Conservation (phyloP, 2,797 vertebrate genomes). For the Craterocephalus amniculus region DNA sequence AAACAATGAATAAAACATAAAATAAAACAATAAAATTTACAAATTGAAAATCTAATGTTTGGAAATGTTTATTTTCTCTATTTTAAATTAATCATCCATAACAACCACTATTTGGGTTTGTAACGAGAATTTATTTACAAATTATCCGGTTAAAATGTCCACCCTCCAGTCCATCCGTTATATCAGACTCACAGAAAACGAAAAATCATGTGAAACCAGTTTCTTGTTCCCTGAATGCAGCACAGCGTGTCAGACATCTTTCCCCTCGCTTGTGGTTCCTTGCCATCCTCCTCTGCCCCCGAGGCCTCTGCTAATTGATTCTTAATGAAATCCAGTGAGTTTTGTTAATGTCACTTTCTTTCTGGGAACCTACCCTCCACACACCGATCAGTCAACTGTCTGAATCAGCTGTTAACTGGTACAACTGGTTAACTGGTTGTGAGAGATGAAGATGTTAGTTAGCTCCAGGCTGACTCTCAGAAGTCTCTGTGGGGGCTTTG, state of each 20-base stretch:
- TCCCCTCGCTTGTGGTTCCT: slow-evolving; percentile 14
- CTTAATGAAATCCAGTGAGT: slow-evolving; percentile 26
- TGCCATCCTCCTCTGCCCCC: slow-evolving; percentile 17
- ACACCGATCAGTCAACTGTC: too few relatives aligned
- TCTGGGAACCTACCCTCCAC: slow-evolving; percentile 11
- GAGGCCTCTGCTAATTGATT: slow-evolving; percentile 16
- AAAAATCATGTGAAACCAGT: neutral
- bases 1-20: too few relatives aligned
- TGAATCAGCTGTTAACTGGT: slow-evolving; percentile 3
- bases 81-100: neutral
- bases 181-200: neutral
- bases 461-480: neutral
- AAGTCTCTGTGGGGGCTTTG: slow-evolving; percentile 3
- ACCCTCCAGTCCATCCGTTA: neutral
- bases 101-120: neutral
- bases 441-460: slow-evolving; percentile 19
- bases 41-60: neutral
- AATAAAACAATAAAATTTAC: neutral
- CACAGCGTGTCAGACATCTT: neutral
- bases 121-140: neutral
- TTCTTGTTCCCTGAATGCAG: slow-evolving; percentile 10
- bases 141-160: neutral
- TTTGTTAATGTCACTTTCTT: slow-evolving; percentile 17
- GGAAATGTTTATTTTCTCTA: neutral
- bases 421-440: slow-evolving; percentile 19